A percentile compares a stretch with the other conserved stretches of the same genome.
phyloP scores from a whole-genome alignment of 2,113 vertebrate species.

The Hiodon tergisus region DNA sequence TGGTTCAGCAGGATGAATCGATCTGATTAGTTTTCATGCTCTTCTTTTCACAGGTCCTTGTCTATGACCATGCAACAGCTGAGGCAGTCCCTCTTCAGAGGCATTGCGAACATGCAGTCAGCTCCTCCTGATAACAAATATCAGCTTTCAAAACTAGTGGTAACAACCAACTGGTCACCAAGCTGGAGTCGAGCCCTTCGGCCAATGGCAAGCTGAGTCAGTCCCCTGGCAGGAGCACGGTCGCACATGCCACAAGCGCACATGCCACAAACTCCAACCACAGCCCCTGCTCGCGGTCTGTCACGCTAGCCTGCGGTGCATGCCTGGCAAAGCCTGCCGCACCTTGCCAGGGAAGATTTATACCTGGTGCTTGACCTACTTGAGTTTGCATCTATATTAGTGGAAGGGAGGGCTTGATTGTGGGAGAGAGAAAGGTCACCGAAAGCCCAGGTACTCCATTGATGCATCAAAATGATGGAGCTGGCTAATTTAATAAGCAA shows the following conservation, averaged over 20 bases:
- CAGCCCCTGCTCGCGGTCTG: slow-evolving; percentile 64
- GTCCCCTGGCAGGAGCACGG: slow-evolving; percentile 62
- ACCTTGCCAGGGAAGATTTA: slow-evolving; percentile 84
- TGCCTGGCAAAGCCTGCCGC: slow-evolving; percentile 71
- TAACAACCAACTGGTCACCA: slow-evolving; percentile 78
- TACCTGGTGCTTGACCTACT: slow-evolving; percentile 94
- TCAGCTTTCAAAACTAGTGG: slow-evolving; percentile 62
- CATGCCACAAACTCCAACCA: slow-evolving; percentile 60
- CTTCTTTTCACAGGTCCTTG: neutral
- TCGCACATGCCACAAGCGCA: slow-evolving; percentile 67
- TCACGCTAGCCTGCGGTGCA: slow-evolving; percentile 74
- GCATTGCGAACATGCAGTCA: slow-evolving; percentile 54
- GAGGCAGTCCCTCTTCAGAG: slow-evolving; percentile 44
- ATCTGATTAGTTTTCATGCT: neutral
- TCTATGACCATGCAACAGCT: neutral
- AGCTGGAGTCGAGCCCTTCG: slow-evolving; percentile 77
- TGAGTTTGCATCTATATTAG: slow-evolving; percentile 91
- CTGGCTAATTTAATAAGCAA: slow-evolving; percentile 95
- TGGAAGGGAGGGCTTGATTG: slow-evolving; percentile 80
- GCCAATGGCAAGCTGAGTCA: slow-evolving; percentile 73
- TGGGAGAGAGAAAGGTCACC: slow-evolving; percentile 88
- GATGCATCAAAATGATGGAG: slow-evolving; percentile 93
- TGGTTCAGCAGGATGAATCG: neutral
- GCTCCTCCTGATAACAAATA: slow-evolving; percentile 67
- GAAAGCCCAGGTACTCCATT: slow-evolving; percentile 79